Conservation (phyloP, 2,888 invertebrate genomes). For the Diploptera punctata region DNA sequence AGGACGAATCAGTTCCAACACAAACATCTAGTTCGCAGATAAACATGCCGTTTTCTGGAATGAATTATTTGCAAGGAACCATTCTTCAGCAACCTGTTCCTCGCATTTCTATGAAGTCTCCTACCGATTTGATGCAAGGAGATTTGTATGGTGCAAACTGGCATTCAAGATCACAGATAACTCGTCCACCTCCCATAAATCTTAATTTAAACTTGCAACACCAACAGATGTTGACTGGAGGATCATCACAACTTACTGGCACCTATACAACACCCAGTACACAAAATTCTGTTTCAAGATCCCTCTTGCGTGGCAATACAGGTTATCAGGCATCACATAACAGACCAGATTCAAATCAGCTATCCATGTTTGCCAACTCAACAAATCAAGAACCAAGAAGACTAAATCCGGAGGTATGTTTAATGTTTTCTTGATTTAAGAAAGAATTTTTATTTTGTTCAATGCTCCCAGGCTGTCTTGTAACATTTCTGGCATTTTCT, state of each 20-base stretch:
- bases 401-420: conserved; percentile 15
- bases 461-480: no score
- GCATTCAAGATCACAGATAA: conserved; percentile 9
- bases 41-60: not conserved
- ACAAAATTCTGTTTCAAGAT: not conserved
- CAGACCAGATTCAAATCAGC: not conserved
- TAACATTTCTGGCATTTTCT: no score
- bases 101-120: not conserved
- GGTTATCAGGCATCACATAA: conserved; percentile 2
- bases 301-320: not conserved
- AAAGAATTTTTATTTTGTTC: no score
- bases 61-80: conserved; percentile 13
- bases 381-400: not conserved
- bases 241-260: conserved; percentile 8
- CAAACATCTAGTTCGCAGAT: not conserved
- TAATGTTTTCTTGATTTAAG: no score
- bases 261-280: not conserved
- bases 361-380: conserved; percentile 17
- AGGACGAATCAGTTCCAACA: conserved; percentile 17
- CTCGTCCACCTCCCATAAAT: conserved; percentile 1
- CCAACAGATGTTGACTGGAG: conserved; percentile 1
- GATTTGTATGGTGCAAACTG: conserved; percentile 12
- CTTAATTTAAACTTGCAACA: conserved; percentile 18
- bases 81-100: conserved; percentile 1
- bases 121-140: conserved; percentile 3